Evolutionary conservation across 1,140 invertebrate species (phyloP), one percentile per base, ranked within the genome.

Genomic region (Leptestheria dahalacensis): DNA sequence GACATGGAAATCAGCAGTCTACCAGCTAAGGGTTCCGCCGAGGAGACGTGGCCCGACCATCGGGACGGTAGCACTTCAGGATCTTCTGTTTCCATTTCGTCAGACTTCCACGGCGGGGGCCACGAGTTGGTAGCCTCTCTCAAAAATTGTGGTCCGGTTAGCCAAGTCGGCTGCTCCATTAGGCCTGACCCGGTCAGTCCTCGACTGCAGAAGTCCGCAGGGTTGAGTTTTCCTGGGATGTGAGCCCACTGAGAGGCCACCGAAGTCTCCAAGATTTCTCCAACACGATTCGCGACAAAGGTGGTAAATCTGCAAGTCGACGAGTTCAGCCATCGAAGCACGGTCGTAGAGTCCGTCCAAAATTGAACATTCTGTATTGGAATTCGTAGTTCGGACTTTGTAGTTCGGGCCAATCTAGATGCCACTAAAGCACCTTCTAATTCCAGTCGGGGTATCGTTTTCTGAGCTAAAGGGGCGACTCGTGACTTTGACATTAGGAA

Each of bases 171-270:
- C 3, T n/a, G 9, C 11, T 10, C 4, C 1, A 20, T 4, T 3
- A 55, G 9, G 12, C 3, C 6, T 3, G 23, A n/a, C 0, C 12
- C 25, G n/a, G 11, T 15, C 3, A 55, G n/a, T 9, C 53, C 53
- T 2, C 53, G 6, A 20, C 2, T 29, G 2, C 6, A 6, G 26
- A 29, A 20, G 18, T 55, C 53, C 1, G 53, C 53, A 3, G 53
- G 53, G 21, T 55, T 55, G 3, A 41, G 20, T 33, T 55, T 21
- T 26, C 53, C 28, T 55, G 53, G 53, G 11, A 55, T 20, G n/a
- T 55, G 29, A 2, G 12, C 12, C 24, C 53, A 55, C 25, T 41
- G 53, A 1, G 10, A 3, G 6, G 18, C 6, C 1, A 1, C 18
- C 11, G 10, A 12, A 20, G 2, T 2, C 6, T 55, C 53, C 6